These are phyloP conservation scores for Todus mexicanus DNA, from an alignment of 2,797 vertebrate species.

Conservation along the genomic window DNA sequence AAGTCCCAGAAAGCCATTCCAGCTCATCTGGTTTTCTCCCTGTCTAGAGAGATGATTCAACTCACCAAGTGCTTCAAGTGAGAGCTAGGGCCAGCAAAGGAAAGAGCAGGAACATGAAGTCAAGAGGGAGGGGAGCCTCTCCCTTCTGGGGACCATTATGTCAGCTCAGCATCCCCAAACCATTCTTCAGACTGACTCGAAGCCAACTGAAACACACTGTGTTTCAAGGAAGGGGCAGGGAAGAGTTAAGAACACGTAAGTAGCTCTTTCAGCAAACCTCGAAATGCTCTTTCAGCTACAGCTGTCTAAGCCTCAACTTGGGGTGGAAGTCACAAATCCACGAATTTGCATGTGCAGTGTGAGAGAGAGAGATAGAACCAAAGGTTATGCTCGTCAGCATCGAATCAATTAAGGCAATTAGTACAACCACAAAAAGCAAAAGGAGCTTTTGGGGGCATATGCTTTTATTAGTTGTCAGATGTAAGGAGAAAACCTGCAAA, in stretches of 20 bases:
- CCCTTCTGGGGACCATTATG: not conserved
- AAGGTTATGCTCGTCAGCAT: not conserved
- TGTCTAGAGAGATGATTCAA: not conserved
- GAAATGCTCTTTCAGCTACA: not conserved
- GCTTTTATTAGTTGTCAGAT: not conserved
- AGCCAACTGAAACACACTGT: not conserved
- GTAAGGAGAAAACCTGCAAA: not conserved
- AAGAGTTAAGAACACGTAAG: not conserved
- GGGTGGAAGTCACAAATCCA: not conserved
- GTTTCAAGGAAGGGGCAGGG: not conserved
- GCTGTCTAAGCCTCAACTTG: not conserved
- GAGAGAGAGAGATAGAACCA: not conserved
- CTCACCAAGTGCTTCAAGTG: not conserved
- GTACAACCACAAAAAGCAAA: not conserved
- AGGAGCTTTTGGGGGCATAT: not conserved
- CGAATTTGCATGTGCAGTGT: not conserved
- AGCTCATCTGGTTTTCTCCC: not conserved
- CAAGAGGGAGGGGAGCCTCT: constrained; percentile 11
- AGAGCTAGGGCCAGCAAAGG: not conserved
- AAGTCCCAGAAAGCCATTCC: not conserved
- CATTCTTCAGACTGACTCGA: not conserved
- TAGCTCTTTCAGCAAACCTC: not conserved
- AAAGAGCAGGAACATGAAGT: not conserved
- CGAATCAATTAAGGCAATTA: not conserved
- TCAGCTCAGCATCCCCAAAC: not conserved